Conservation (phyloP, 2,888 invertebrate species). For the Toxonevra muliebris region DNA sequence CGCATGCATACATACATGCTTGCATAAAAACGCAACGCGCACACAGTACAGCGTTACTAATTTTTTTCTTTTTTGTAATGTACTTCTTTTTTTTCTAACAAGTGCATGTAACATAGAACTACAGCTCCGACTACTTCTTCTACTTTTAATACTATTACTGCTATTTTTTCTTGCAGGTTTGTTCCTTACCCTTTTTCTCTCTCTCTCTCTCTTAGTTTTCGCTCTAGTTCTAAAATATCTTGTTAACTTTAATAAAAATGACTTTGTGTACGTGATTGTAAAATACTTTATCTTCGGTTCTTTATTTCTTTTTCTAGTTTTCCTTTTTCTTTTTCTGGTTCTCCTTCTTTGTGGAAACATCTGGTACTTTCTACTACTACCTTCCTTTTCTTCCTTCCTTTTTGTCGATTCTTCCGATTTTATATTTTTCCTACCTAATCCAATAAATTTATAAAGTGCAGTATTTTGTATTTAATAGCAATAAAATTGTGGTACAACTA, state of each 20-base stretch:
- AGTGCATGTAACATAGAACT: background rate
- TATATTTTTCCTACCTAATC: background rate
- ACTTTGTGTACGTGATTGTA: slow-evolving; percentile 3
- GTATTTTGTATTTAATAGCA: slow-evolving; percentile 1
- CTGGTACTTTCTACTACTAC: too few relatives aligned
- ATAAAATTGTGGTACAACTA: background rate
- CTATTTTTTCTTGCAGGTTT: background rate
- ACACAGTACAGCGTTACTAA: background rate
- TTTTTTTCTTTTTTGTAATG: background rate
- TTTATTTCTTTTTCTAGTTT: background rate
- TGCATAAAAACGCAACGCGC: background rate
- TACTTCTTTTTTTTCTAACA: background rate
- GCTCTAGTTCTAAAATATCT: background rate
- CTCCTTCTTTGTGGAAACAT: too few relatives aligned
- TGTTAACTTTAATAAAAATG: slow-evolving; percentile 4
- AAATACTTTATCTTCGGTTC: background rate
- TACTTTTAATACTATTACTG: background rate
- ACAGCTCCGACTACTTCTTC: background rate
- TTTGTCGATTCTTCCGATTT: background rate
- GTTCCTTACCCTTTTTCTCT: too few relatives aligned
- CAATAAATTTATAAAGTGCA: slow-evolving; percentile 1
- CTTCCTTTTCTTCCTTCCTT: background rate
- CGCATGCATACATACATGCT: background rate
- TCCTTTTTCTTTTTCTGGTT: background rate
- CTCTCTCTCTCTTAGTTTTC: background rate